Conservation (phyloP, 2,797 vertebrate genomes). For the Muraenolepis orangiensis region DNA sequence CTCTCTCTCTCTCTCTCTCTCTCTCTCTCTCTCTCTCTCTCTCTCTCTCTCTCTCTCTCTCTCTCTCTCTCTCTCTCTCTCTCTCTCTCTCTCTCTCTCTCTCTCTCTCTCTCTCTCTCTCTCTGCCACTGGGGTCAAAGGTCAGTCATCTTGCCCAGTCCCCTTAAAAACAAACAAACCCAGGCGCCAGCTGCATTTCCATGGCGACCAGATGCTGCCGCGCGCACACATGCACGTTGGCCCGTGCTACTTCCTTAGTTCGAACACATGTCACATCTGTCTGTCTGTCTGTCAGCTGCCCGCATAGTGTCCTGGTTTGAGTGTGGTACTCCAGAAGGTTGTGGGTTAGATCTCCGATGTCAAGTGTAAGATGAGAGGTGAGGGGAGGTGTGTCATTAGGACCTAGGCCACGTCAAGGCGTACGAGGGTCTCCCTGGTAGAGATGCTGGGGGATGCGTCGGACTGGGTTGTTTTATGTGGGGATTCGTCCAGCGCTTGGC, state of each 20-base stretch:
- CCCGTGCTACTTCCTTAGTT: not conserved
- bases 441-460: too few species aligned
- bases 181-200: constrained; percentile 32
- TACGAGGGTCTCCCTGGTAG: too few species aligned
- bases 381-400: too few species aligned
- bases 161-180: constrained; percentile 10
- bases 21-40: constrained; percentile 39
- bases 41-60: constrained; percentile 45
- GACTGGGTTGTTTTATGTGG: too few species aligned
- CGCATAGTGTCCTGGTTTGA: constrained; percentile 30
- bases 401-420: too few species aligned
- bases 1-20: constrained; percentile 44
- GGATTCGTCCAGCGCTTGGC: too few species aligned
- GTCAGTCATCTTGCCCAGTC: constrained; percentile 30
- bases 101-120: constrained; percentile 44
- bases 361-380: not conserved
- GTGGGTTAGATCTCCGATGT: not conserved
- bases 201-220: constrained; percentile 16
- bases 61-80: constrained; percentile 40
- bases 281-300: constrained; percentile 30
- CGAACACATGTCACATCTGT: too few species aligned
- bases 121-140: constrained; percentile 26
- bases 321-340: constrained; percentile 3
- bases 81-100: constrained; percentile 41
- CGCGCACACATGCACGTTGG: not conserved